phyloP scores from a whole-genome alignment of 2,113 vertebrate species.

The Theristicus caerulescens region DNA sequence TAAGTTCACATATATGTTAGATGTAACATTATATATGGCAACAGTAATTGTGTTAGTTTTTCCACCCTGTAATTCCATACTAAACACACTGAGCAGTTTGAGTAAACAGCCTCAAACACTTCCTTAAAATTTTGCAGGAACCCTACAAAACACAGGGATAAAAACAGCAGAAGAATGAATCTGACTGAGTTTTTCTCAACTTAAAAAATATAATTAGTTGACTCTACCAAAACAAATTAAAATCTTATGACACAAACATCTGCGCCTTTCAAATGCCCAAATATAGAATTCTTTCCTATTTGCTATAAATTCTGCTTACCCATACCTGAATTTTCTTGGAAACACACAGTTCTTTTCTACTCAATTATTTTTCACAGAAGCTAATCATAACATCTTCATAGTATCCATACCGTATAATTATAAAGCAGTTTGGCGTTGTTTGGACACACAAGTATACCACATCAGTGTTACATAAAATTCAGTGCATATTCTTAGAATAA shows the following conservation, averaged over 20 bases:
- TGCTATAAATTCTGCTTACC: neutral
- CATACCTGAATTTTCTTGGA: neutral
- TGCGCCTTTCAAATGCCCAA: neutral
- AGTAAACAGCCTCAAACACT: neutral
- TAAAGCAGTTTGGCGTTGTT: neutral
- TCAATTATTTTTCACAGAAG: neutral
- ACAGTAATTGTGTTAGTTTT: neutral
- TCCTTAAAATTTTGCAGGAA: neutral
- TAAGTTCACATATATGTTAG: too few species aligned
- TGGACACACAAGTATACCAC: neutral
- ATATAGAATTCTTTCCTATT: neutral
- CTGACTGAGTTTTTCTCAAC: neutral
- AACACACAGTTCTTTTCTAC: neutral
- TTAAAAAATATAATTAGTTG: neutral
- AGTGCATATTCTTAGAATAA: neutral
- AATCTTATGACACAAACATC: neutral
- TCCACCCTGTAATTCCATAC: neutral
- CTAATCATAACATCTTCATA: neutral
- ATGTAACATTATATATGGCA: neutral
- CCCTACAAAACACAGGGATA: neutral
- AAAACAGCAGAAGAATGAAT: neutral
- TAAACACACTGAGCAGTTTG: neutral
- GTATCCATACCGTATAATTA: neutral
- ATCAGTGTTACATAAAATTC: neutral
- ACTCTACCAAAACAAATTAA: neutral